Base-by-base conservation (phyloP, 2,888 invertebrate genomes). In the Azorinus chamasolen region DNA sequence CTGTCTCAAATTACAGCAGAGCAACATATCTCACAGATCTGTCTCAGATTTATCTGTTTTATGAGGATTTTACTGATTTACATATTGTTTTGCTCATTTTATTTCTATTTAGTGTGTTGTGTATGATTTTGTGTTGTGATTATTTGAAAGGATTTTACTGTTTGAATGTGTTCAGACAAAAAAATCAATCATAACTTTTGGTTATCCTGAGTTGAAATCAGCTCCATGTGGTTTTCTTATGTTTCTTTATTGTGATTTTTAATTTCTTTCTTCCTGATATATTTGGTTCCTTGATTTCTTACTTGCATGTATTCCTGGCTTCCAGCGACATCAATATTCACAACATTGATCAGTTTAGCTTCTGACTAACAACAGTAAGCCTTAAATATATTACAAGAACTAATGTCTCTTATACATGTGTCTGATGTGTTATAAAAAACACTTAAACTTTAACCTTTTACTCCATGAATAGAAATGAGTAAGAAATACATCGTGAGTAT, bases 141-240 rank as follows among this genome's bases (percentile, higher is more conserved):
- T 48, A 25, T 66, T 73, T 66, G 45, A 39, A 22, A 25, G 18
- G 32, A 14, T 22, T 14, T 22, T 41, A 12, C 16, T 20, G 18
- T 41, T 12, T 39, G 22, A 20, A 20, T 55, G 39, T 55, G 18
- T 55, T 18, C 25, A 32, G 32, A 32, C 32, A 32, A 32, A 32
- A 48, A 43, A 61, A 68, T 51, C 72, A 64, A 78, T 78, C 78
- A 73, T 78, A 78, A 78, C 69, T 32, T 78, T 73, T 78, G 39
- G 69, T 78, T 78, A 73, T 78, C 73, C 65, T 66, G 18, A 66
- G 24, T 64, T 64, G 32, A 37, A 20, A 41, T 12, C 10, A 6
- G 20, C 12, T 39, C 20, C n/a, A 39, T 25, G 39, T 20, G 8
- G 8, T 39, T 55, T 55, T 55, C 20, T 27, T 55, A 39, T 18